Conservation (phyloP, 2,113 vertebrate species). For the Paraplagusia blochii region DNA sequence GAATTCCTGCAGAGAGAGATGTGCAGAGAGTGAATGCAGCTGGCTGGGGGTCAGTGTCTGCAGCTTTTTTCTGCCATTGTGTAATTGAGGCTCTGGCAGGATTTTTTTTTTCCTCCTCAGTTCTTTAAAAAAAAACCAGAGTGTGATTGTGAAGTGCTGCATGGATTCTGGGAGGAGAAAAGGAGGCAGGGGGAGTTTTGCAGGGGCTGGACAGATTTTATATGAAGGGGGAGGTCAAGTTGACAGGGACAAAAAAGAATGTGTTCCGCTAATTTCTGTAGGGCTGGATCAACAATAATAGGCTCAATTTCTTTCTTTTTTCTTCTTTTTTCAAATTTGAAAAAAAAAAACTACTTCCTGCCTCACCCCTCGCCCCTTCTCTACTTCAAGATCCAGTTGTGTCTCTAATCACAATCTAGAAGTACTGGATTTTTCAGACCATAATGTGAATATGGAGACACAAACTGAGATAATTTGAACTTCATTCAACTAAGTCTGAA, state of each 20-base stretch:
- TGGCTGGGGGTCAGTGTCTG: conserved; percentile 98
- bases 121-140: conserved; percentile 79
- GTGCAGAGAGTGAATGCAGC: conserved; percentile 98
- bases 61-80: conserved; percentile 97
- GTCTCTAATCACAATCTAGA: conserved; percentile 73
- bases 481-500: no score
- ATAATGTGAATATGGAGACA: no score
- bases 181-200: conserved; percentile 74
- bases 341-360: conserved; percentile 77
- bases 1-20: conserved; percentile 99
- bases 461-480: no score
- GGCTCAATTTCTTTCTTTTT: conserved; percentile 80
- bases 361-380: conserved; percentile 74
- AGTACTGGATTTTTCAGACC: no score
- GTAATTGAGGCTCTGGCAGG: conserved; percentile 98
- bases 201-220: conserved; percentile 77
- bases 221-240: conserved; percentile 86
- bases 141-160: conserved; percentile 81
- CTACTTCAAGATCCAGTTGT: conserved; percentile 68
- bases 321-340: conserved; percentile 62
- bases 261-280: conserved; percentile 87
- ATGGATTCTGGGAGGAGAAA: conserved; percentile 74
- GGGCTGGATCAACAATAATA: conserved; percentile 86
- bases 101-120: conserved; percentile 75
- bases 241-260: conserved; percentile 85